These are phyloP conservation scores for Pagrus major DNA, from an alignment of 2,113 vertebrate genomes.

Conservation along the genomic window DNA sequence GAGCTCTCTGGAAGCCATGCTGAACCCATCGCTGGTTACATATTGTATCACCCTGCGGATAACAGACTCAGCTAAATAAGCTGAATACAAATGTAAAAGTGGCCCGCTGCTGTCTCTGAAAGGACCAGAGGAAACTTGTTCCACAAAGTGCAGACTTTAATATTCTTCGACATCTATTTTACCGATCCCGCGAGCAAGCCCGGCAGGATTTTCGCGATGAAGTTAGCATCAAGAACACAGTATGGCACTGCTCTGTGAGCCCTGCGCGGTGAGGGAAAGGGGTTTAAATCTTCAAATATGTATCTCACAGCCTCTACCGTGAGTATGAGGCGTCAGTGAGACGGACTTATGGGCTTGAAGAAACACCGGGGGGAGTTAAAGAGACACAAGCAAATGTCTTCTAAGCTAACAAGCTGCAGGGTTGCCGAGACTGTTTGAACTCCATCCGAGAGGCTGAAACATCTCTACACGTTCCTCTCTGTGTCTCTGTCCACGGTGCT, in stretches of 20 bases:
- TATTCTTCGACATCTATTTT: not conserved
- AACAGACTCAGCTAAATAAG: not conserved
- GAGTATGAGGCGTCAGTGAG: too few relatives aligned
- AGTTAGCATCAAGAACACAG: not conserved
- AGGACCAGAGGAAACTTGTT: not conserved
- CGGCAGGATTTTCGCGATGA: not conserved
- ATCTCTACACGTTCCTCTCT: too few relatives aligned
- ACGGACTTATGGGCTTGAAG: too few relatives aligned
- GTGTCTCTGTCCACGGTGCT: not conserved
- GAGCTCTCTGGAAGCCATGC: slow-evolving; percentile 1
- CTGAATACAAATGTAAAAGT: slow-evolving; percentile 1
- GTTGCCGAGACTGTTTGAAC: too few relatives aligned
- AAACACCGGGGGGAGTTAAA: too few relatives aligned
- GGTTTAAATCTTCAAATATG: too few relatives aligned
- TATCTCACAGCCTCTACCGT: too few relatives aligned
- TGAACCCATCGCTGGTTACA: slow-evolving; percentile 10
- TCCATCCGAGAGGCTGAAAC: not conserved
- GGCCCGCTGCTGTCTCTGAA: not conserved
- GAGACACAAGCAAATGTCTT: too few relatives aligned
- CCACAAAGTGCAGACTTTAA: not conserved
- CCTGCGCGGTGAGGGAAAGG: not conserved
- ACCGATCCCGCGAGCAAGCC: not conserved
- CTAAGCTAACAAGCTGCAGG: too few relatives aligned
- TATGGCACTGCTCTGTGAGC: not conserved
- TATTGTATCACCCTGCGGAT: slow-evolving; percentile 12